Evolutionary conservation across 2,113 vertebrate genomes (phyloP).

Genomic region (Neomonachus schauinslandi): DNA sequence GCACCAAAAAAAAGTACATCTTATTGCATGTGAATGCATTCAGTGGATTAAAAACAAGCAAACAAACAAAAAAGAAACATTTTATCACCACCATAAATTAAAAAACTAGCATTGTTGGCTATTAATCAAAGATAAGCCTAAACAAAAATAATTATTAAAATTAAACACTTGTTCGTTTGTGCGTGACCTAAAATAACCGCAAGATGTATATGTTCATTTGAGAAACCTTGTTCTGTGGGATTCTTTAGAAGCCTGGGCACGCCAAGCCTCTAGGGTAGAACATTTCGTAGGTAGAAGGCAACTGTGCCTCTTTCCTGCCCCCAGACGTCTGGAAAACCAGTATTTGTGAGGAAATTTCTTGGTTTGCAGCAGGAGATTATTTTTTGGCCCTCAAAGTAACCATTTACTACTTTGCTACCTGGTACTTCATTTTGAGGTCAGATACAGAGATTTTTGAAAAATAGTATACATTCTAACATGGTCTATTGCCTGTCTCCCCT

Average conservation of each 20-base stretch:
- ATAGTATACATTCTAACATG: neutral
- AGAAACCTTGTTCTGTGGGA: neutral
- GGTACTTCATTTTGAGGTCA: neutral
- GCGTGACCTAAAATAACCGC: neutral
- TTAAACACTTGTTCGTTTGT: neutral
- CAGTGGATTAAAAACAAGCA: neutral
- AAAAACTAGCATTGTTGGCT: neutral
- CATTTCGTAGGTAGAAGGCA: neutral
- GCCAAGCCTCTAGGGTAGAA: rapidly evolving
- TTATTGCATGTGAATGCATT: neutral
- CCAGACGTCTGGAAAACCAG: neutral
- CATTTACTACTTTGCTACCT: neutral
- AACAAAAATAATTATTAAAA: neutral
- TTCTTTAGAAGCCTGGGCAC: neutral
- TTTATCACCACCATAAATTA: neutral
- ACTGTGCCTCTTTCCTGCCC: neutral
- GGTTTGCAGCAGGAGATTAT: neutral
- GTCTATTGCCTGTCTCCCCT: neutral
- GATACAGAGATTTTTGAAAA: neutral
- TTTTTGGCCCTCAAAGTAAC: neutral
- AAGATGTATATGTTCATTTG: neutral
- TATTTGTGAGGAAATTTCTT: neutral
- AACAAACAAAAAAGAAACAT: neutral
- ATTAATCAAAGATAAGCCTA: neutral
- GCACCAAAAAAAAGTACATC: neutral